phyloP scores from a whole-genome alignment of 2,113 vertebrate genomes.

The Salvelinus alpinus region DNA sequence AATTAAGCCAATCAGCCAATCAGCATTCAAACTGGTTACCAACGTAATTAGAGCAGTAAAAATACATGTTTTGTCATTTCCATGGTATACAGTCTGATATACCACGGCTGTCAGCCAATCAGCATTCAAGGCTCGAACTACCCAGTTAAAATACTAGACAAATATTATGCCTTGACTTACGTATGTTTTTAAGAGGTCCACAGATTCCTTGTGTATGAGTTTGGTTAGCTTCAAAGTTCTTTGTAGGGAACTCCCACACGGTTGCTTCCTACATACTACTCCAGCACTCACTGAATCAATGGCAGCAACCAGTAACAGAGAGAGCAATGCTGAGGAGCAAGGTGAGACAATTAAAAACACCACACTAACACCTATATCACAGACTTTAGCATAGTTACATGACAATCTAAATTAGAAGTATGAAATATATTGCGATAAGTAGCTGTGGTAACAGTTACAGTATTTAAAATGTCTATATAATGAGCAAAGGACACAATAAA shows the following conservation, averaged over 20 bases:
- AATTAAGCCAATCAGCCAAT: too few species aligned
- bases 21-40: too few species aligned
- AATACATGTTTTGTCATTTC: too few species aligned
- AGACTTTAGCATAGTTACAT: not conserved
- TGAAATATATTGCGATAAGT: not conserved
- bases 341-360: not conserved
- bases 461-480: not conserved
- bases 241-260: constrained; percentile 51
- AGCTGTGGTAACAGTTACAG: not conserved
- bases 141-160: not conserved
- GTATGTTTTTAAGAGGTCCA: constrained; percentile 66
- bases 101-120: too few species aligned
- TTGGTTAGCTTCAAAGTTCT: constrained; percentile 53
- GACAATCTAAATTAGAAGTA: not conserved
- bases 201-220: constrained; percentile 53
- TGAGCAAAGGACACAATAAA: not conserved
- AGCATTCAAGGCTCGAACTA: too few species aligned
- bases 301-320: constrained; percentile 63
- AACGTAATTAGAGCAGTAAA: too few species aligned
- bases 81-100: too few species aligned
- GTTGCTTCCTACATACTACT: constrained; percentile 37
- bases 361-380: not conserved
- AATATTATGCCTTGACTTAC: constrained; percentile 51
- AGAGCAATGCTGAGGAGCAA: constrained; percentile 61
- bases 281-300: constrained; percentile 49